Evolutionary conservation across 2,797 vertebrate genomes (phyloP).

Genomic region (Platyrinchus mystaceus): DNA sequence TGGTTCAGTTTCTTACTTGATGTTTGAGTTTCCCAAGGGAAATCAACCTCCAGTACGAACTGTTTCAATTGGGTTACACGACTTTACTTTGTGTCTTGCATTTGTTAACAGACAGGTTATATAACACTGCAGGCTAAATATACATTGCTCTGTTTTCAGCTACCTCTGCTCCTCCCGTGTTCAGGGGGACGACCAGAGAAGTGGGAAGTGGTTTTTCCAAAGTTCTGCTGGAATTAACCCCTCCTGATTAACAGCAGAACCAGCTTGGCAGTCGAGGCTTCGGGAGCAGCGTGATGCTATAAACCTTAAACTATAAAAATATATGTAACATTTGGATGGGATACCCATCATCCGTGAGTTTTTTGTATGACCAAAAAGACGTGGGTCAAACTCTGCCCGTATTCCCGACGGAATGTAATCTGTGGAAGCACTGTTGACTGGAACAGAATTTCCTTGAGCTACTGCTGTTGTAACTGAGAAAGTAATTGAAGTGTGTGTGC

Average conservation of each 20-base stretch:
- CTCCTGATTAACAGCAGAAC: neutral
- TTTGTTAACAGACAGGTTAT: conserved; percentile 72
- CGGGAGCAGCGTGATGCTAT: neutral
- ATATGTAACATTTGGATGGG: neutral
- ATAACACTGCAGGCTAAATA: conserved; percentile 66
- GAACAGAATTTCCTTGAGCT: conserved; percentile 1
- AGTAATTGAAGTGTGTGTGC: neutral
- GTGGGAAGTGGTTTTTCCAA: neutral
- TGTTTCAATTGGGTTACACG: conserved; percentile 72
- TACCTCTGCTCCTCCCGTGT: neutral
- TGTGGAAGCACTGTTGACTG: neutral
- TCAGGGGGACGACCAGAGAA: neutral
- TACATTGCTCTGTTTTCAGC: conserved; percentile 34
- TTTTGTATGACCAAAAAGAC: neutral
- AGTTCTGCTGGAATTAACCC: conserved; percentile 7
- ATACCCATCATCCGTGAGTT: neutral
- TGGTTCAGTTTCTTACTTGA: conserved; percentile 73
- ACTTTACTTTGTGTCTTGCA: conserved; percentile 73
- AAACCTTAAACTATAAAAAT: neutral
- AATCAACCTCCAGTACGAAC: conserved; percentile 70
- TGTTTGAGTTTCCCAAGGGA: conserved; percentile 71
- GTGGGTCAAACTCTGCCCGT: neutral
- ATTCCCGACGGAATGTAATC: neutral
- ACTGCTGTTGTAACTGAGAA: neutral
- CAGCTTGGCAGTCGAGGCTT: neutral